phyloP scores from a whole-genome alignment of 2,113 vertebrate species.

The Chelonoidis abingdonii region DNA sequence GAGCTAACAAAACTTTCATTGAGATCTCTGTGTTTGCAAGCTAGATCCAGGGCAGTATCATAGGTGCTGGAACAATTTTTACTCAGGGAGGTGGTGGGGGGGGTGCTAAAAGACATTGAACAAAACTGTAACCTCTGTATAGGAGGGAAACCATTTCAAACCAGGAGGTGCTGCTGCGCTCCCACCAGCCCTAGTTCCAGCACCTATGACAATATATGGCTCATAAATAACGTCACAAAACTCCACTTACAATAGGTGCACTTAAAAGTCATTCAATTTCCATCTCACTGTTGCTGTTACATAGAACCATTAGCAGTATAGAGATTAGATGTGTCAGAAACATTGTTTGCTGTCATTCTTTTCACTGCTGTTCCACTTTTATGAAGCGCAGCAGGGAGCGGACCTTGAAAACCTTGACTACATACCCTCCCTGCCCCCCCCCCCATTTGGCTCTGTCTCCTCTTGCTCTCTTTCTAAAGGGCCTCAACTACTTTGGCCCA shows the following conservation, averaged over 20 bases:
- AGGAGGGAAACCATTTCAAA: no score
- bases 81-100: no score
- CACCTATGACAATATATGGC: neutral
- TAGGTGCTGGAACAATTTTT: no score
- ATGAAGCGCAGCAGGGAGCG: neutral
- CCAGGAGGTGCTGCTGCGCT: no score
- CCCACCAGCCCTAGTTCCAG: no score
- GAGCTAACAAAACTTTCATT: neutral
- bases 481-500: neutral
- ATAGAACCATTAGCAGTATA: neutral
- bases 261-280: neutral
- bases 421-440: no score
- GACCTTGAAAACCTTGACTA: no score
- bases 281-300: neutral
- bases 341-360: neutral
- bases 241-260: neutral
- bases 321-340: neutral
- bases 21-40: neutral
- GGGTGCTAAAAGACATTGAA: no score
- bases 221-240: neutral
- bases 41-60: neutral
- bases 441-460: neutral
- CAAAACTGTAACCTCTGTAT: no score
- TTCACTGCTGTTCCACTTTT: neutral
- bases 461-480: neutral